phyloP scores from a whole-genome alignment of 1,140 invertebrate genomes.

The Reticulitermes speratus region DNA sequence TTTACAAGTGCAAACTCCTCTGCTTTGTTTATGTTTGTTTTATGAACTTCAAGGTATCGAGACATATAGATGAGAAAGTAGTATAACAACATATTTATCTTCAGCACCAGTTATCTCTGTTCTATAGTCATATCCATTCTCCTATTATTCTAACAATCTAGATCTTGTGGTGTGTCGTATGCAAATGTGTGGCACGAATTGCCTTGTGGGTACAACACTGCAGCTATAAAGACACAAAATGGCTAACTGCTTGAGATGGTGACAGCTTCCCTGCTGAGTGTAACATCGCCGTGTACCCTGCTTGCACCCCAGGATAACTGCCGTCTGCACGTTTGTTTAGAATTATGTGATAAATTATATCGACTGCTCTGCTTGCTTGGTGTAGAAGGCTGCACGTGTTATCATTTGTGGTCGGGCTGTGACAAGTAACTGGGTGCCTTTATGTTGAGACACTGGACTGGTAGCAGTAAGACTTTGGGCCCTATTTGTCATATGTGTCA shows the following conservation, averaged over 20 bases:
- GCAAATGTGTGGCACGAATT: neutral
- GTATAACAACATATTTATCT: neutral
- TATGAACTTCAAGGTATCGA: neutral
- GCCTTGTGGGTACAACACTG: neutral
- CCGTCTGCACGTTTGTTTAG: conserved; percentile 1
- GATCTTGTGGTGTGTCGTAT: neutral
- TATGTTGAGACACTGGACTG: no score
- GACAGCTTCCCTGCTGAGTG: conserved; percentile 3
- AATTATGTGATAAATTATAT: conserved; percentile 6
- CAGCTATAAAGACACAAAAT: conserved; percentile 19
- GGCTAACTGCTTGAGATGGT: conserved; percentile 14
- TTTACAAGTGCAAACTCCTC: neutral
- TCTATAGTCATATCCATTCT: neutral
- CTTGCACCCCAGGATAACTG: neutral
- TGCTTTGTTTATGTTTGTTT: neutral
- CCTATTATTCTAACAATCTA: neutral
- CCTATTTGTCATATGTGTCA: no score
- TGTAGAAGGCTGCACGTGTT: neutral
- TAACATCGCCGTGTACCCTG: neutral
- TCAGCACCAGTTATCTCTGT: neutral
- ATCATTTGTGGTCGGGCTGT: neutral
- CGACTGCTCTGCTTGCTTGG: neutral
- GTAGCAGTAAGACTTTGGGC: no score
- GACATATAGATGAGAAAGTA: neutral
- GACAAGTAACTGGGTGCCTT: neutral